Base-by-base conservation (phyloP, 2,797 vertebrate species). In the Pteronotus mesoamericanus region DNA sequence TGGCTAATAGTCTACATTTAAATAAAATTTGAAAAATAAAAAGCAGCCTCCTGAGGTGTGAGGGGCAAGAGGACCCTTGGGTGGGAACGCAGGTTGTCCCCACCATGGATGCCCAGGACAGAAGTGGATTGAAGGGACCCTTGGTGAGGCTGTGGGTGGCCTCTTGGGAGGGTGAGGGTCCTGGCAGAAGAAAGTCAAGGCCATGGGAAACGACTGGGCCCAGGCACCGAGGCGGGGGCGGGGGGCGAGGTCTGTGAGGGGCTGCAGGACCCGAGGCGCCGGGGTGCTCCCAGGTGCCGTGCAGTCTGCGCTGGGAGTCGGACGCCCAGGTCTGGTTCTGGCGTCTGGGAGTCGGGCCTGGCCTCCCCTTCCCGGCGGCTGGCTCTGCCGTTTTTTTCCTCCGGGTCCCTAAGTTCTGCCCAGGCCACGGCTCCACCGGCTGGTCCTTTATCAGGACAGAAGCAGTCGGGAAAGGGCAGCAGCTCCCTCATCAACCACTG, bases 1-100 rank as follows among this genome's bases (percentile, higher is more conserved):
- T 92, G 98, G 96, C 95, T 96, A 97, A 97, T 96, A 94, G 96
- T 90, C 97, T 55, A 96, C 97, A 97, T 98, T 98, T 98, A 98
- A 97, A 98, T 98, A 97, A 97, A 97, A 93, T 53, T 91, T n/a
- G 94, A 93, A 97, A 66, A 95, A 77, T 66, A 53, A 74, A 53
- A 84, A 94, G 64, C 37, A 29, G 16, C 26, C 32, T 34, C 37
- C 12, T 55, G 12, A 71, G 44, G 69, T 80, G 46, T 42, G 42
- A 83, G 78, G 86, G 34, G 10, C 68, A 29, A 19, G 68, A 39
- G 29, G 21, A 5, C 75, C 46, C 18, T 2, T 26, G n/a, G 77
- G 86, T 57, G 83, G 75, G 66, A 42, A 93, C 66, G 44, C 22
- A 5, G 29, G 11, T 8, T 29, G 2, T n/a, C 39, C 53, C 42